Conservation (phyloP, 2,113 vertebrate species). For the Peromyscus maniculatus region DNA sequence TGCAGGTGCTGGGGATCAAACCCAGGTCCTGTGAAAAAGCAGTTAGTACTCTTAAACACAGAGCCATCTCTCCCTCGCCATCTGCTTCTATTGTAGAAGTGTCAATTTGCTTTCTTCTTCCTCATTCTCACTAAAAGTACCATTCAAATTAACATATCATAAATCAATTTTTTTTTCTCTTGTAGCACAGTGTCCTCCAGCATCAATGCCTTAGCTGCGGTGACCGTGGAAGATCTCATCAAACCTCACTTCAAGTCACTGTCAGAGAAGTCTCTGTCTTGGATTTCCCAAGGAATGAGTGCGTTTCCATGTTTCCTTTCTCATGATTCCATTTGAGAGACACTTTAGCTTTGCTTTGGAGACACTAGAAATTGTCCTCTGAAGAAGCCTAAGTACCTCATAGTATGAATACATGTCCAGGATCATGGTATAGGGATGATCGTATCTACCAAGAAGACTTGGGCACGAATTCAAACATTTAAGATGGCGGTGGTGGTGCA, state of each 20-base stretch:
- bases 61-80: not conserved
- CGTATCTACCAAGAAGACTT: not conserved
- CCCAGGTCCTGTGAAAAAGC: not conserved
- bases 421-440: not conserved
- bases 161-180: not conserved
- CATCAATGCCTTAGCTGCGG: slow-evolving; percentile 92
- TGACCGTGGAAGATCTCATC: slow-evolving; percentile 92
- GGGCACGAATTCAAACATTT: not conserved
- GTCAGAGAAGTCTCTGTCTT: slow-evolving; percentile 89
- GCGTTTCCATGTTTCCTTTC: slow-evolving; percentile 81
- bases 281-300: slow-evolving; percentile 92
- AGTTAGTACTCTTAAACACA: not conserved
- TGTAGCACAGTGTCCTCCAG: slow-evolving; percentile 94
- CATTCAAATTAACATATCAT: not conserved
- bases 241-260: slow-evolving; percentile 85
- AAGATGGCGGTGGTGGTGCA: not conserved
- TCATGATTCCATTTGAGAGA: not conserved
- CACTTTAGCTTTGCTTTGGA: not conserved
- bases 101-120: not conserved
- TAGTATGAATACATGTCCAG: not conserved
- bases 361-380: not conserved
- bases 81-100: slow-evolving; percentile 2
- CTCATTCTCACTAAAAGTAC: not conserved
- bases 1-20: not conserved
- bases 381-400: not conserved